Base-by-base conservation (phyloP, 2,888 invertebrate species). In the Melinopterus prodromus region DNA sequence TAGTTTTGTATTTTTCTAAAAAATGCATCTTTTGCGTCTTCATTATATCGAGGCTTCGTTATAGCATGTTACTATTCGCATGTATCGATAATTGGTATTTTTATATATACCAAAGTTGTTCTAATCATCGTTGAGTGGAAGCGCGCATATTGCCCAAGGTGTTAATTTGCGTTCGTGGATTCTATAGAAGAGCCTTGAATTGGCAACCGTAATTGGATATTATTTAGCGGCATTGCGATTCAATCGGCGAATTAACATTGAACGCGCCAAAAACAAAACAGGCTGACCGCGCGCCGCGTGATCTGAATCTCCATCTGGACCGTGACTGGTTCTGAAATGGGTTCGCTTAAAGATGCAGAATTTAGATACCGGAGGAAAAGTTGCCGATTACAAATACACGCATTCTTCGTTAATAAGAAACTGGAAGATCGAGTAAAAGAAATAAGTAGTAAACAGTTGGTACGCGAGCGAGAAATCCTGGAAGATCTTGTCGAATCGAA, bases 171-270 rank as follows among this genome's bases (percentile, higher is more conserved):
- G 74, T 37, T 37, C 36, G 36, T 74, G 36, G 36, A 2, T 53
- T 53, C 53, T 53, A 53, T 53, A 53, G 53, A 74, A 35, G 37
- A 74, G 37, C 74, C 74, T 74, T 37, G 74, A 35, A 12, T 74
- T 12, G 74, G n/a, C 35, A 35, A 37, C 36, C n/a, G 35, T 74
- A 74, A 74, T 74, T 37, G 74, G 74, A 74, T 35, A 37, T 74
- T 36, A 74, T 74, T 74, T 35, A 12, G 71, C 16, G 71, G 71
- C n/a, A 12, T 16, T 37, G 36, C 74, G 74, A 74, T 74, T 74
- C 74, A 74, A 74, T 74, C 74, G 74, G 36, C 35, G 74, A 74
- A 74, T 74, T 74, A 74, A 74, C 74, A 37, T 74, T 37, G 74
- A 74, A 74, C 16, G 74, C 16, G 74, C 74, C 35, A 74, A 74